phyloP scores from a whole-genome alignment of 1,140 invertebrate species.

The Zophobas atratus region DNA sequence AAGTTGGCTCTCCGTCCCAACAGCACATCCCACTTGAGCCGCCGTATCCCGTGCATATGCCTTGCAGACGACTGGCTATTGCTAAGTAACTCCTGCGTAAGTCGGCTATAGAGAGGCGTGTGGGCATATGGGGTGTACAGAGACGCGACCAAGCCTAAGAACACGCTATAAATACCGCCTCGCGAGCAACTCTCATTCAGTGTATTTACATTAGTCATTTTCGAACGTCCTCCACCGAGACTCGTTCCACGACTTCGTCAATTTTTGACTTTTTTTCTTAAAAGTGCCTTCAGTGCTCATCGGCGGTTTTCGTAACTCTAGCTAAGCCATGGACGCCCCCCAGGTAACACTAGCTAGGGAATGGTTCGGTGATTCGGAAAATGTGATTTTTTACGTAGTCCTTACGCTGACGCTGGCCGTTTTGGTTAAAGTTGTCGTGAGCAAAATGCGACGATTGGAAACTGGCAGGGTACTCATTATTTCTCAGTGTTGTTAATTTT shows the following conservation, averaged over 20 bases:
- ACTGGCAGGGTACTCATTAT: slow-evolving; percentile 51
- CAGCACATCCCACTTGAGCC: slow-evolving; percentile 6
- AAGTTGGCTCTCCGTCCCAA: slow-evolving; percentile 21
- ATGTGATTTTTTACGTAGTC: slow-evolving; percentile 52
- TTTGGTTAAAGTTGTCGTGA: slow-evolving; percentile 59
- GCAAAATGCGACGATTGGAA: slow-evolving; percentile 51
- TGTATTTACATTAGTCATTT: slow-evolving; percentile 54
- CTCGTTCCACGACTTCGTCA: not conserved
- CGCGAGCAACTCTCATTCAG: slow-evolving; percentile 55
- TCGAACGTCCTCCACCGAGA: slow-evolving; percentile 27
- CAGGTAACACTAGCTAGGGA: slow-evolving; percentile 57
- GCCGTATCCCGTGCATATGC: slow-evolving; percentile 6
- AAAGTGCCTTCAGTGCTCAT: slow-evolving; percentile 5
- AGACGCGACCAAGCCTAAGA: slow-evolving; percentile 59
- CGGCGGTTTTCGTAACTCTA: not conserved
- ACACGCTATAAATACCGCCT: slow-evolving; percentile 59
- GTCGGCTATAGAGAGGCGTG: slow-evolving; percentile 33
- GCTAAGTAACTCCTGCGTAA: slow-evolving; percentile 28
- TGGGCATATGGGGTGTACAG: slow-evolving; percentile 43
- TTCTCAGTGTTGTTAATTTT: slow-evolving; percentile 34
- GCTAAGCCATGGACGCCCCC: slow-evolving; percentile 51
- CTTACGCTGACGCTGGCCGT: slow-evolving; percentile 57
- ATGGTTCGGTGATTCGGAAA: slow-evolving; percentile 53
- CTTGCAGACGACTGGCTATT: slow-evolving; percentile 6
- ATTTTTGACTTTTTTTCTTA: not conserved